A percentile compares a stretch with the other conserved stretches of the same genome.
Evolutionary conservation across 2,113 vertebrate species (phyloP).

Genomic region (Daubentonia madagascariensis): DNA sequence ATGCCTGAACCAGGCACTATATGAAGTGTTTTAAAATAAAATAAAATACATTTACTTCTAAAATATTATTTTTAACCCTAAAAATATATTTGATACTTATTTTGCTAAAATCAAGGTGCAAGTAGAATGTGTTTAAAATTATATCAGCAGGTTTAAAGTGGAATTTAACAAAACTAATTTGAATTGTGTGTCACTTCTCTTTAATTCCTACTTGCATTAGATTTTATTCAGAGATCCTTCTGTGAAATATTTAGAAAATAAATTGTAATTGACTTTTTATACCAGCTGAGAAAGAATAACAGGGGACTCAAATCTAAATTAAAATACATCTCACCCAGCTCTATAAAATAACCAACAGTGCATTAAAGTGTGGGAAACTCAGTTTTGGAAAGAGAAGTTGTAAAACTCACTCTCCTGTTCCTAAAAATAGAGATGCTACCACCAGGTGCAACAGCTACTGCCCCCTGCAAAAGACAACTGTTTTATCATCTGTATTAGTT

Average conservation of each 20-base stretch:
- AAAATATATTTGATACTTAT: background rate
- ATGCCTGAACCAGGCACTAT: background rate
- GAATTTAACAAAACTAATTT: background rate
- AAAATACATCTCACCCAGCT: background rate
- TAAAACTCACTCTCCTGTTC: background rate
- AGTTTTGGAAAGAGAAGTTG: background rate
- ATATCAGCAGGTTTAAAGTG: background rate
- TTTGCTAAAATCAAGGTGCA: background rate
- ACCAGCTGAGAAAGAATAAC: background rate
- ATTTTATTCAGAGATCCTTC: background rate
- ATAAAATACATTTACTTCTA: background rate
- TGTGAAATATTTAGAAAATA: slow-evolving; percentile 14
- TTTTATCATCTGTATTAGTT: background rate
- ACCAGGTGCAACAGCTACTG: background rate
- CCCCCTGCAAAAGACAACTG: background rate
- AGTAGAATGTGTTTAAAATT: background rate
- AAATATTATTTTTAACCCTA: background rate
- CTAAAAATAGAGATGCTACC: background rate
- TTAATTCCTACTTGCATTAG: background rate
- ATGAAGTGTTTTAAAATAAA: background rate
- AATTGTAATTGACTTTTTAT: slow-evolving; percentile 11
- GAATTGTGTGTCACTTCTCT: background rate
- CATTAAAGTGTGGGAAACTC: background rate
- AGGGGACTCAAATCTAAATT: background rate
- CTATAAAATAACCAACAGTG: background rate